Conservation (phyloP, 2,888 invertebrate genomes). For the Cheilosia vernalis region DNA sequence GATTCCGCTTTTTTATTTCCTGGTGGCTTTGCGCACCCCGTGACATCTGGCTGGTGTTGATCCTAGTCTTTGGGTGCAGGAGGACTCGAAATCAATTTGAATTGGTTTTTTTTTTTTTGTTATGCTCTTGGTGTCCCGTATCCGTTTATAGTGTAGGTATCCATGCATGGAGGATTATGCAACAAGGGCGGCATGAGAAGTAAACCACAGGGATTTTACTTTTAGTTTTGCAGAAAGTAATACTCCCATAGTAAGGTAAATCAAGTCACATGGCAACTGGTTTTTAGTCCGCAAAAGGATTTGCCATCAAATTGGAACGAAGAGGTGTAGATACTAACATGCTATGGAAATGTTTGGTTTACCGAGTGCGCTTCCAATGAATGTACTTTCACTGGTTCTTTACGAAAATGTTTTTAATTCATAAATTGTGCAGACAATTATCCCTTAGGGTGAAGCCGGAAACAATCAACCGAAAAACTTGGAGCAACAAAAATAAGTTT, state of each 20-base stretch:
- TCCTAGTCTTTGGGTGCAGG: conserved; percentile 6
- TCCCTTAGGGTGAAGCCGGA: not conserved
- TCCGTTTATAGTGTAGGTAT: not conserved
- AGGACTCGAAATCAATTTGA: conserved; percentile 50
- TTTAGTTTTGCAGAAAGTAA: not conserved
- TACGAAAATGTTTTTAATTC: not conserved
- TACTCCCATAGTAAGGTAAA: not conserved
- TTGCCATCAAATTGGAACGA: not conserved
- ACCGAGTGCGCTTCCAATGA: not conserved
- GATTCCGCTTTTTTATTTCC: conserved; percentile 15
- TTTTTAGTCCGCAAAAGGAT: not conserved
- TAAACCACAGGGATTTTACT: not conserved
- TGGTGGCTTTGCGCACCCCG: conserved; percentile 7
- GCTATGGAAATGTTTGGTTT: no score
- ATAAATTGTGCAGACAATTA: no score
- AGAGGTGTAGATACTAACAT: not conserved
- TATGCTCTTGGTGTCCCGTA: conserved; percentile 6
- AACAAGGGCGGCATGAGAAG: not conserved
- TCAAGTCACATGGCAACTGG: not conserved
- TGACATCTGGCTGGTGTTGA: conserved; percentile 49
- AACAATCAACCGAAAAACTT: not conserved
- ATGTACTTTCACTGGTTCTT: not conserved
- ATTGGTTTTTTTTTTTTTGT: not conserved
- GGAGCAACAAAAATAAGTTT: not conserved
- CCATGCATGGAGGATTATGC: not conserved